phyloP scores from a whole-genome alignment of 2,113 vertebrate species.

The Prochilodus magdalenae region DNA sequence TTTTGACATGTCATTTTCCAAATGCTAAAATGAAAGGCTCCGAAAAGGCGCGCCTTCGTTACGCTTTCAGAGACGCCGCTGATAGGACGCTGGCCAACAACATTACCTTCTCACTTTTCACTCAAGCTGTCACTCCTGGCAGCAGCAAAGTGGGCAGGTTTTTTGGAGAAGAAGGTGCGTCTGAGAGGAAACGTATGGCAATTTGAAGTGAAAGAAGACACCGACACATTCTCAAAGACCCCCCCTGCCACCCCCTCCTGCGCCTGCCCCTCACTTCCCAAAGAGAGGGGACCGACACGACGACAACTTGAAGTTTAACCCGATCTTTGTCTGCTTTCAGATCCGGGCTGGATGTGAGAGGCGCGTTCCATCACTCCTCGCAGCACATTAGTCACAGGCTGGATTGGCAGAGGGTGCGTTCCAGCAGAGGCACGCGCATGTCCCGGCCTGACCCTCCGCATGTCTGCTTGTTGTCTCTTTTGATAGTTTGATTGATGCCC shows the following conservation, averaged over 20 bases:
- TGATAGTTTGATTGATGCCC: slow-evolving; percentile 64
- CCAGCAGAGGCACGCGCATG: slow-evolving; percentile 20
- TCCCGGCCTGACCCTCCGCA: slow-evolving; percentile 44
- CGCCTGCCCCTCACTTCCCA: not conserved
- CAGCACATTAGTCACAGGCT: slow-evolving; percentile 43
- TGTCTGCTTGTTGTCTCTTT: slow-evolving; percentile 18
- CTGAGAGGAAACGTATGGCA: slow-evolving; percentile 70
- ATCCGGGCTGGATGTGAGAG: slow-evolving; percentile 22
- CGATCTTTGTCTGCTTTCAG: slow-evolving; percentile 47
- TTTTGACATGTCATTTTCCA: slow-evolving; percentile 27
- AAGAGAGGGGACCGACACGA: slow-evolving; percentile 39
- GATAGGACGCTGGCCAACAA: slow-evolving; percentile 46
- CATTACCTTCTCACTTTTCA: slow-evolving; percentile 42
- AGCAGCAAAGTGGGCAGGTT: slow-evolving; percentile 33
- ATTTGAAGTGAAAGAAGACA: slow-evolving; percentile 76
- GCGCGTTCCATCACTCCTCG: slow-evolving; percentile 32
- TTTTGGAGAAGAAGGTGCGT: slow-evolving; percentile 60
- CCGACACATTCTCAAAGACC: slow-evolving; percentile 70
- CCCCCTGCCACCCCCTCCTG: slow-evolving; percentile 59
- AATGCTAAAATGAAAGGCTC: slow-evolving; percentile 40
- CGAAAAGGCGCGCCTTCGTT: slow-evolving; percentile 9
- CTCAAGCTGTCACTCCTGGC: slow-evolving; percentile 58
- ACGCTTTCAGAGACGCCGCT: slow-evolving; percentile 24
- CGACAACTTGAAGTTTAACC: slow-evolving; percentile 49
- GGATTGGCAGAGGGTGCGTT: not conserved